Evolutionary conservation across 2,113 vertebrate genomes (phyloP), one percentile per base, ranked within the genome.

Genomic region (Pygoscelis adeliae): DNA sequence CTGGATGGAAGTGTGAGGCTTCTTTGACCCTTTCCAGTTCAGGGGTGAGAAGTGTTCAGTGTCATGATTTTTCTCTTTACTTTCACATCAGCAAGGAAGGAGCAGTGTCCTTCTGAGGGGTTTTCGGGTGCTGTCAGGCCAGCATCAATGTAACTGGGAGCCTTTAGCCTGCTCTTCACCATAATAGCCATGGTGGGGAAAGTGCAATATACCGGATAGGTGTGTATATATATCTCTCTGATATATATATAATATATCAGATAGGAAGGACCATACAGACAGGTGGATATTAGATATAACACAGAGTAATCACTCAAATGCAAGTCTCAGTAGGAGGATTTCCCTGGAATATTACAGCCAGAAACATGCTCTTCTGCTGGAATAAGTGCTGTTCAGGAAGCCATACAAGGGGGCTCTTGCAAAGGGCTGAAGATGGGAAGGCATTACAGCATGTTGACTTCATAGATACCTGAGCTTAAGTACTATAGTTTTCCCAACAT

Each of bases 111-210:
- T 77, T n/a, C 63, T 17, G n/a, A 74, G 44, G 25, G 13, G n/a
- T 71, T 86, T 86, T 58, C 1, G 5, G 47, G 65, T 34, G 34
- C 61, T 74, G 18, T 65, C 38, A 56, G 23, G 21, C 46, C 71
- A 74, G 32, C 44, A 63, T 59, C 23, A 42, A 3, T 0, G 2
- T 34, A 50, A 59, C 30, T 27, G 44, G 19, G 27, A 83, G n/a
- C 36, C 29, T 67, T 67, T 62, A 84, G 40, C 47, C 52, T 62
- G 16, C 10, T 80, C 27, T 89, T 85, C 47, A 63, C 30, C 4
- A 0, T 72, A 44, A 59, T 1, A 21, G n/a, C 52, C 11, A 0
- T 4, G n/a, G 34, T 58, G 59, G 29, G 22, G 38, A 52, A 79
- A 83, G 29, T 65, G 21, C 44, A 18, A 11, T 20, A 3, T 46